These are phyloP conservation scores for Tricholaema leucomelas DNA, from an alignment of 2,113 vertebrate species.

Conservation along the genomic window DNA sequence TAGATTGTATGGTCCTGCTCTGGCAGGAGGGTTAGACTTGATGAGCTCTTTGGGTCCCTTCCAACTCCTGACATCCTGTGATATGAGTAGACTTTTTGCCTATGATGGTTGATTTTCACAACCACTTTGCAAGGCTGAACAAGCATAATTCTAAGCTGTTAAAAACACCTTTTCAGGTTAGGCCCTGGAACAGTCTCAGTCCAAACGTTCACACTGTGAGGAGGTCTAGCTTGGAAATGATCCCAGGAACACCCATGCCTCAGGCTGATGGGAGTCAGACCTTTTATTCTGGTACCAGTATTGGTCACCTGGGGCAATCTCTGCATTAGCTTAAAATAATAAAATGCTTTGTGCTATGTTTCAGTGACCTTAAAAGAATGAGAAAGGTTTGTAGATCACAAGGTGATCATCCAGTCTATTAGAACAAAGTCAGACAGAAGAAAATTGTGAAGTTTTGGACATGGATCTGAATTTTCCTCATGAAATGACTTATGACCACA, in stretches of 20 bases:
- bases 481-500: not conserved
- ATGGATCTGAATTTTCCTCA: not conserved
- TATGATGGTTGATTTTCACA: not conserved
- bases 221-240: not conserved
- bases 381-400: not conserved
- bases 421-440: not conserved
- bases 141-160: conserved; percentile 25
- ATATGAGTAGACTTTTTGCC: not conserved
- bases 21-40: too few species aligned
- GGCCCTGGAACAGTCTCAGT: conserved; percentile 6
- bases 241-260: not conserved
- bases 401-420: not conserved
- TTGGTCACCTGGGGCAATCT: not conserved
- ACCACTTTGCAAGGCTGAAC: conserved; percentile 2
- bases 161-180: conserved; percentile 22
- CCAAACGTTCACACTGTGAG: not conserved
- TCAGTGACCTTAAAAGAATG: not conserved
- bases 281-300: not conserved
- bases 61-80: too few species aligned
- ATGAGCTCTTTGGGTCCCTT: too few species aligned
- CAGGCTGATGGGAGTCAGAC: conserved; percentile 15
- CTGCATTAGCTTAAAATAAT: not conserved
- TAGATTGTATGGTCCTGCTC: too few species aligned
- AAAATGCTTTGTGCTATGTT: not conserved
- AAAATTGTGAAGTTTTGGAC: not conserved